Evolutionary conservation across 2,113 vertebrate genomes (phyloP), one percentile per base, ranked within the genome.

Genomic region (Sander lucioperca): DNA sequence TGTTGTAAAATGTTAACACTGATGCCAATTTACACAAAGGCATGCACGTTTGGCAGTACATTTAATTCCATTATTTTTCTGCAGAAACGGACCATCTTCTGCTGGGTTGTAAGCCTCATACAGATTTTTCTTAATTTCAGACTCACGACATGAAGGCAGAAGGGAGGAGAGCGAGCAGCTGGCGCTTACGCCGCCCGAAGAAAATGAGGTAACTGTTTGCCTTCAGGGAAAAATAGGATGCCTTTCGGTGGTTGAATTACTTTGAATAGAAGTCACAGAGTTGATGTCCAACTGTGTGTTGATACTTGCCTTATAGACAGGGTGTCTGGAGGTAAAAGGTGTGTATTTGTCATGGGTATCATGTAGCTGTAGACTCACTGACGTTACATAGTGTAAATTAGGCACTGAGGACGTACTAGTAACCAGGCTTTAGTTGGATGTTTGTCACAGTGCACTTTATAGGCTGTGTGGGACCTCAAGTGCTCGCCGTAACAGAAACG

Each of bases 141-240:
- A 79, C 2, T 23, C 57, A 4, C 36, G 6, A 3, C 11, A 27
- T 18, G 64, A 81, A 58, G 45, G 50, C 75, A 79, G 82, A 62
- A 39, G 25, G 0, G 50, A 73, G 8, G 76, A 68, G 36, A 16
- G 23, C 15, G 84, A 90, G 33, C 74, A 39, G 54, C 64, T 62
- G 65, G 33, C 27, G 25, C 0, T 8, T 1, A 27, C 58, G 2
- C 5, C 77, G 25, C 21, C 71, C 1, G 4, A 19, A 16, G 65
- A 76, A n/a, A 66, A 36, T 3, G 39, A 86, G 82, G 90, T 86
- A 76, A 79, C 18, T 43, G 43, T 57, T 50, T 62, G 48, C 21
- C 18, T 30, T 45, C 6, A 25, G 27, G 15, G 15, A 23, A 5
- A 5, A 50, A 23, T 2, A n/a, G 0, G 21, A 27, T 23, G 9